Evolutionary conservation across 1,140 invertebrate genomes (phyloP).

Genomic region (Brachionus calyciflorus): DNA sequence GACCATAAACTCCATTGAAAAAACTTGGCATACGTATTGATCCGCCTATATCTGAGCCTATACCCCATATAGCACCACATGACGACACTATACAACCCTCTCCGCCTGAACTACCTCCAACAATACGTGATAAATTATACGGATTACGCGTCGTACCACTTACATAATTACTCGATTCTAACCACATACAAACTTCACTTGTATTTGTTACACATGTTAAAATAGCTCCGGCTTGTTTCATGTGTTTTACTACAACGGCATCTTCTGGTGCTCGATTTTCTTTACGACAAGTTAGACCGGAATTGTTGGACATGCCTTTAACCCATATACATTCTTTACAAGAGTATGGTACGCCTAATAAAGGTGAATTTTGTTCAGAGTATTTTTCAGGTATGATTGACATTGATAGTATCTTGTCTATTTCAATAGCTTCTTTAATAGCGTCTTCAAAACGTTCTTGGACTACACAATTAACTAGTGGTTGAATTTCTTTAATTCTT

Average conservation of each 20-base stretch:
- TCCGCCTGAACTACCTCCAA: conserved; percentile 60
- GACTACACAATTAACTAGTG: conserved; percentile 54
- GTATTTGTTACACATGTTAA: conserved; percentile 75
- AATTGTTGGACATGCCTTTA: conserved; percentile 50
- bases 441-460: conserved; percentile 53
- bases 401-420: conserved; percentile 52
- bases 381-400: conserved; percentile 20
- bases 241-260: conserved; percentile 66
- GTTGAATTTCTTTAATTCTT: conserved; percentile 53
- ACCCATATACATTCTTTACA: conserved; percentile 53
- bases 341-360: conserved; percentile 58
- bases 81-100: conserved; percentile 65
- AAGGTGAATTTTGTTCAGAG: conserved; percentile 52
- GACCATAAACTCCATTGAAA: conserved; percentile 44
- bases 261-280: conserved; percentile 66
- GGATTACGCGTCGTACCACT: conserved; percentile 82
- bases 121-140: conserved; percentile 67
- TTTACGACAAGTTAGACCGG: conserved; percentile 66
- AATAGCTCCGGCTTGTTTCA: conserved; percentile 73
- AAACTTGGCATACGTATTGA: conserved; percentile 75
- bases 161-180: conserved; percentile 83
- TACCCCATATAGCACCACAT: conserved; percentile 76
- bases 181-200: conserved; percentile 72
- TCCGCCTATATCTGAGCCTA: conserved; percentile 92
- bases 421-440: conserved; percentile 52